Base-by-base conservation (phyloP, 2,113 vertebrate species). In the Silurus meridionalis region DNA sequence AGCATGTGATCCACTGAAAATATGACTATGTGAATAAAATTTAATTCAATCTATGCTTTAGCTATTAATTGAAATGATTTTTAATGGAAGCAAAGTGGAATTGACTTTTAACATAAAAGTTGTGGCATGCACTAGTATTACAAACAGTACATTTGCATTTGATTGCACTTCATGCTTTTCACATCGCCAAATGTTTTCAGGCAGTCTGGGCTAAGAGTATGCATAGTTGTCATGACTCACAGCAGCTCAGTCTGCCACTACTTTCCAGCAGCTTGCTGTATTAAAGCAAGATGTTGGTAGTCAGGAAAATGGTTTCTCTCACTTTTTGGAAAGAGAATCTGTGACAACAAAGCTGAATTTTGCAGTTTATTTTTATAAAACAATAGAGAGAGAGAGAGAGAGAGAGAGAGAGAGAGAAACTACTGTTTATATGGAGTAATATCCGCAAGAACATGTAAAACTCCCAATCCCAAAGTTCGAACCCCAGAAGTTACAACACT, bases 131-230 rank as follows among this genome's bases (percentile, higher is more conserved):
- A 37, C 37, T 37, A 37, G 37, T 37, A 94, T 88, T 19, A 93
- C 92, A 2, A 88, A 90, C 37, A 37, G 37, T 78, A 5, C 8
- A 61, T 61, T 46, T 28, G 6, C 28, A 46, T 53, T 25, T 5
- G 21, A 17, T 17, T 89, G 75, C 58, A 92, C 93, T 91, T 94
- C 93, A 89, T 93, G 90, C 75, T 91, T 91, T 84, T 94, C 91
- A 87, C 92, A 89, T 17, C 91, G 91, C 93, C 93, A 94, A 52
- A 87, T 90, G 83, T 91, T 79, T 67, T 93, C 53, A 15, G 48
- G 79, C n/a, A 72, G 50, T 71, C 61, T 81, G 57, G 55, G 46
- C 91, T 87, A 93, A 84, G 52, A 63, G 57, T 66, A 52, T 4
- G 90, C 82, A 19, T 85, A 66, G 37, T 87, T 86, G 77, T 90